Evolutionary conservation across 1,140 invertebrate genomes (phyloP), one percentile per base, ranked within the genome.

Genomic region (Nylanderia fulva): DNA sequence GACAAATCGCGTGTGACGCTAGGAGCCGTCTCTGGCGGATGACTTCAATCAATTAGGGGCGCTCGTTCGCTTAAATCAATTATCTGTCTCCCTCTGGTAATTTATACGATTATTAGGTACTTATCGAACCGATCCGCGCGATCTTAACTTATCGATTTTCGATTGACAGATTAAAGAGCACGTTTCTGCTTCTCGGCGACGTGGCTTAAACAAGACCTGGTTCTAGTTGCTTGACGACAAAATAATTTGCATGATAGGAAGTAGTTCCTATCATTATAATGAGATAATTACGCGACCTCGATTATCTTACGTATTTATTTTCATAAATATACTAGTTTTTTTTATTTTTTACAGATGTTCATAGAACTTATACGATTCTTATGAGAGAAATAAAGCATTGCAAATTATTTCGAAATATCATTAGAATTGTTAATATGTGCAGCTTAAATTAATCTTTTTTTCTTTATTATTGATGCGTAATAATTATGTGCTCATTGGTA

Each of bases 1-100:
- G 75, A 85, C 11, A 56, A 82, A 74, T 76, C 77, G 58, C 29
- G 58, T 48, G 45, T 48, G 45, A 48, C 42, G 60, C 61, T 71
- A 64, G 33, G 27, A 75, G 52, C 58, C 79, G 29, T 63, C 45
- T 48, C 71, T 45, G 61, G 61, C 75, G 75, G 71, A 83, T 83
- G 86, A 90, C 79, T 90, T 83, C 69, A 86, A 90, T 90, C 83
- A 90, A 90, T 87, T 89, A 85, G 71, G 76, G 82, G 76, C 80
- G 80, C 86, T 84, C 77, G 87, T 66, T 69, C 68, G 52, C 61
- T 68, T 86, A 66, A 90, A 76, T 87, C 88, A 85, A 90, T 90
- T 89, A 90, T 56, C 60, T 11, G 29, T 4, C 9, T 7, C n/a
- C 0, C 1, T 15, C 7, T 63, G 75, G 63, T 82, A 69, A 88